Evolutionary conservation across 2,888 invertebrate genomes (phyloP), one percentile per base, ranked within the genome.

Genomic region (Pyrochroa serraticornis): DNA sequence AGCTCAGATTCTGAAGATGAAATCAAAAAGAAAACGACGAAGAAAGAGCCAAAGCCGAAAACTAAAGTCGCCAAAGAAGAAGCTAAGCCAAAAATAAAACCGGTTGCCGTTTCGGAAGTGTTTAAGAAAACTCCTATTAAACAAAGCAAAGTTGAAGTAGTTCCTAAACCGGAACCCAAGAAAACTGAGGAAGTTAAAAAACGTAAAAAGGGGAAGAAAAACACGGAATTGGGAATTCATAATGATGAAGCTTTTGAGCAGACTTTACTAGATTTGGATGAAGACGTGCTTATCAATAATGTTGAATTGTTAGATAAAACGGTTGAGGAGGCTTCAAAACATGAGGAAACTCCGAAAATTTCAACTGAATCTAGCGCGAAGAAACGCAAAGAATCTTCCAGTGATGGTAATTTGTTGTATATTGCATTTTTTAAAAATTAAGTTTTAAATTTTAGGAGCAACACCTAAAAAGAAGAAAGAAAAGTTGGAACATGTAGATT

Each of bases 181-280:
- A 49, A 66, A 53, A 46, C 60, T 62, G 52, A 56, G 51, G 46
- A 64, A 56, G 50, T 48, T 46, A 64, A 54, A 14, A 57, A 43
- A 55, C 62, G 51, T 59, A 52, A 58, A 56, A 61, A 51, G 61
- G 70, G 22, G 70, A 73, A 50, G 65, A 70, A 8, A 71, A 71
- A 39, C 64, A 71, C 10, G 66, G 71, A 44, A 58, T 37, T 53
- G 7, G 72, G 71, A 30, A 61, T 86, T 66, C 88, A 88, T 73
- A 83, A 84, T 69, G 85, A 90, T 79, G 85, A 87, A 31, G 86
- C 88, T 53, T 92, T 93, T 77, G 87, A 87, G 69, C 82, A 85
- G 67, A 88, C 88, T 10, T 77, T 91, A 9, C 72, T 84, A 60
- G 84, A 87, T 72, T 75, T 91, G 56, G 90, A 91, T 78, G 54